Conservation (phyloP, 1,140 invertebrate genomes). For the Magallana ariakensis region DNA sequence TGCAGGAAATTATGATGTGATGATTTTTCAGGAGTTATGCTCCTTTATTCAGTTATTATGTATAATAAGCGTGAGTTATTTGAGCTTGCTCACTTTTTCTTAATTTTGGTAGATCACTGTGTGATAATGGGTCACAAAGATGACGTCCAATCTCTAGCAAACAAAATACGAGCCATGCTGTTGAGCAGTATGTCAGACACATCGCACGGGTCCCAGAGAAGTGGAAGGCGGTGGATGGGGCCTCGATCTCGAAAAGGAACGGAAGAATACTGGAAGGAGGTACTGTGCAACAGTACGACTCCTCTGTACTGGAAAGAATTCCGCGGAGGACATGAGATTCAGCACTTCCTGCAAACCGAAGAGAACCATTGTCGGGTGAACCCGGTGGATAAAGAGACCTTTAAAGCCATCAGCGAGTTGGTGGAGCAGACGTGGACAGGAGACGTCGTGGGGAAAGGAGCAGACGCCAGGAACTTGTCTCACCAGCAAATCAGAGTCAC, state of each 20-base stretch:
- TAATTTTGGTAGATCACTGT: neutral
- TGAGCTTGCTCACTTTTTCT: no score
- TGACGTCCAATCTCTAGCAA: neutral
- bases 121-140: neutral
- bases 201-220: no score
- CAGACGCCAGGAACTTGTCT: slow-evolving; percentile 51
- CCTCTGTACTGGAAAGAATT: slow-evolving; percentile 41
- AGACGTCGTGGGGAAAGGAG: slow-evolving; percentile 48
- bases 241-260: slow-evolving; percentile 2
- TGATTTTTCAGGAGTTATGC: no score
- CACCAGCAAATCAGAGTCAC: slow-evolving; percentile 49
- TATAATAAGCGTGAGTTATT: no score
- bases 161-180: neutral
- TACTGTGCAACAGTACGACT: neutral
- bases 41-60: no score
- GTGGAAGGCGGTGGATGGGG: neutral
- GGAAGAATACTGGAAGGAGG: slow-evolving; percentile 33
- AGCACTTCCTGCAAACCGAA: neutral
- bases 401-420: slow-evolving; percentile 44
- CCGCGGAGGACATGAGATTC: slow-evolving; percentile 25
- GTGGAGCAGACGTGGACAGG: slow-evolving; percentile 52
- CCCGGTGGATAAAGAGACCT: slow-evolving; percentile 4
- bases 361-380: neutral
- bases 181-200: neutral
- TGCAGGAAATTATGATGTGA: no score